Percentiles rank a stretch among this genome's conserved stretches.
Evolutionary conservation across 2,888 invertebrate genomes (phyloP).

Genomic region (Trissoscelio sp.): DNA sequence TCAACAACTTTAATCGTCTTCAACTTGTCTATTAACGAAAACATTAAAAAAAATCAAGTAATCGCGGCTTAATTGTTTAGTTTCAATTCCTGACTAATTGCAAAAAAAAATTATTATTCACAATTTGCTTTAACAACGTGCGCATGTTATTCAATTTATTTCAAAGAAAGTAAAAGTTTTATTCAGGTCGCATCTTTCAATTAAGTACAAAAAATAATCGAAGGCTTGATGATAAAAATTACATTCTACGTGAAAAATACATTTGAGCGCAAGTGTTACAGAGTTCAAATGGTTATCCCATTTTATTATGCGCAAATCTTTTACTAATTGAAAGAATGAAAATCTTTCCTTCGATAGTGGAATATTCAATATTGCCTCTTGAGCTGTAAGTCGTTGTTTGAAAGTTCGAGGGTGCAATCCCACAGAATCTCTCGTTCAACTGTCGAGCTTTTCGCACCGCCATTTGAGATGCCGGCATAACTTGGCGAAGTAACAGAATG

Average conservation of each 20-base stretch:
- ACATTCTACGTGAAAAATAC: not conserved
- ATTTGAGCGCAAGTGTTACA: not conserved
- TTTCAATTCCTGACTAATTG: not conserved
- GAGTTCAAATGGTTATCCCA: constrained; percentile 12
- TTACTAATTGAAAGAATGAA: constrained; percentile 31
- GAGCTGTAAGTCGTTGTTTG: constrained; percentile 33
- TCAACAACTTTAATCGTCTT: constrained; percentile 48
- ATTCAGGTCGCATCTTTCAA: not conserved
- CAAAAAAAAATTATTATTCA: not conserved
- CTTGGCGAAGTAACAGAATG: constrained; percentile 53
- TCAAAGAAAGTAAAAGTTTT: not conserved
- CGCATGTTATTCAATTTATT: not conserved
- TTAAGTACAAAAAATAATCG: constrained; percentile 4
- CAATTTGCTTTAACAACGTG: not conserved
- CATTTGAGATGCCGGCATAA: constrained; percentile 43
- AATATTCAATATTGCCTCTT: constrained; percentile 41
- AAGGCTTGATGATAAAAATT: constrained; percentile 1
- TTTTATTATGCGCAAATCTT: constrained; percentile 21
- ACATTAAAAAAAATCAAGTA: constrained; percentile 4
- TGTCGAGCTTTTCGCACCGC: constrained; percentile 20
- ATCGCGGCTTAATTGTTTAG: not conserved
- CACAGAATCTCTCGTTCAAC: constrained; percentile 28
- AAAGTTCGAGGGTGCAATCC: constrained; percentile 33
- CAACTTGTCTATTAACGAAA: constrained; percentile 27
- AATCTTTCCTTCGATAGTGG: constrained; percentile 8